Conservation (phyloP, 2,888 invertebrate species). For the Eurois occulta region DNA sequence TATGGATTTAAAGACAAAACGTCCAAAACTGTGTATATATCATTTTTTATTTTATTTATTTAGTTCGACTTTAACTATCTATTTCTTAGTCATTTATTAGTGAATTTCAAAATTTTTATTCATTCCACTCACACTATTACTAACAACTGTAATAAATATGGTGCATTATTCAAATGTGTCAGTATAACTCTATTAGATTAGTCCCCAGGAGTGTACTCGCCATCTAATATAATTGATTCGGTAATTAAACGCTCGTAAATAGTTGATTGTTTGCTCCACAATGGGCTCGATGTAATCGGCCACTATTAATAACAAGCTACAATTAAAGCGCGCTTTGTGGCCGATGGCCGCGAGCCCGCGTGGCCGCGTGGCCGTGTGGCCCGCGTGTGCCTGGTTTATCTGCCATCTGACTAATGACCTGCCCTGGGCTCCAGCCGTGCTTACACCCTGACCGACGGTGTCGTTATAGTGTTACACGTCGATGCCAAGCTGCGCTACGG, state of each 20-base stretch:
- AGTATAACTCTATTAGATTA: conserved; percentile 9
- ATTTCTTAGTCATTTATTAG: not conserved
- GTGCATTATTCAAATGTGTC: not conserved
- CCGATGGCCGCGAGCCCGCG: conserved; percentile 69
- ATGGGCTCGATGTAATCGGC: conserved; percentile 65
- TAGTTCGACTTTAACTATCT: not conserved
- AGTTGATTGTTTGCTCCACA: conserved; percentile 59
- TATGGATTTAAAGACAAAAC: not conserved
- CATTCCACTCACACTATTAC: not conserved
- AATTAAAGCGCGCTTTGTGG: conserved; percentile 72
- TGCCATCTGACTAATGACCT: conserved; percentile 66
- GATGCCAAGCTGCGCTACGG: conserved; percentile 15
- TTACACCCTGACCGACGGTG: conserved; percentile 14
- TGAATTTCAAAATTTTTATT: not conserved
- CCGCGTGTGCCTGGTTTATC: conserved; percentile 61
- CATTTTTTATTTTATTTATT: not conserved
- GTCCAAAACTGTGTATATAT: not conserved
- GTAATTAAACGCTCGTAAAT: conserved; percentile 62
- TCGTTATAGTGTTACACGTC: conserved; percentile 20
- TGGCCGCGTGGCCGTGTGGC: conserved; percentile 61
- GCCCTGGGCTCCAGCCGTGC: conserved; percentile 49
- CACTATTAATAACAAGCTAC: conserved; percentile 68
- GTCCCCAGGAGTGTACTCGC: conserved; percentile 17
- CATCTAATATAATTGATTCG: conserved; percentile 49
- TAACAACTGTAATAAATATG: not conserved